A percentile compares a stretch with the other conserved stretches of the same genome.
These are phyloP conservation scores for Lordiphosa clarofinis DNA, from an alignment of 1,140 invertebrate species.

Conservation along the genomic window DNA sequence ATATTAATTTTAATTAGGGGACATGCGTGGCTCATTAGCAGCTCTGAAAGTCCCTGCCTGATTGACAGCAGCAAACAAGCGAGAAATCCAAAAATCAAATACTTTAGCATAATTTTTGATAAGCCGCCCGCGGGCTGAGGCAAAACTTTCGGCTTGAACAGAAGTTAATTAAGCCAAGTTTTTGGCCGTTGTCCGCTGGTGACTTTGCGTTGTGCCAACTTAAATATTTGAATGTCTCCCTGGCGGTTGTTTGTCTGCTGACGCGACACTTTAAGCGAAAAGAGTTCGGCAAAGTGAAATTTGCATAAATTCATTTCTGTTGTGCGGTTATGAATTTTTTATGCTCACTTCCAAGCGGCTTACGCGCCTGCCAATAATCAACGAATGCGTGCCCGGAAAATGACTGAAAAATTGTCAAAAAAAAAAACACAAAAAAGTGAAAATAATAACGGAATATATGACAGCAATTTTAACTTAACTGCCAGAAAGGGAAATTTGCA, in stretches of 20 bases:
- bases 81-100: constrained; percentile 72
- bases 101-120: constrained; percentile 59
- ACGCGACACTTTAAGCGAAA: constrained; percentile 31
- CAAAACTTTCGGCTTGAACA: constrained; percentile 65
- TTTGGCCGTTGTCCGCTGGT: constrained; percentile 44
- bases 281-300: constrained; percentile 68
- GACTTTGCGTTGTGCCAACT: constrained; percentile 57
- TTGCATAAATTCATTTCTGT: constrained; percentile 66
- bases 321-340: constrained; percentile 67
- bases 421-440: constrained; percentile 18
- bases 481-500: constrained; percentile 69
- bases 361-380: constrained; percentile 62
- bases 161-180: constrained; percentile 77
- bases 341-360: constrained; percentile 41
- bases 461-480: constrained; percentile 51
- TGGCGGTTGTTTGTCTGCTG: constrained; percentile 1
- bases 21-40: constrained; percentile 61
- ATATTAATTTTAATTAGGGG: constrained; percentile 18
- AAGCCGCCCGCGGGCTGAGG: constrained; percentile 49
- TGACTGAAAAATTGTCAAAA: background rate
- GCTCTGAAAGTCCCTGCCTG: constrained; percentile 21
- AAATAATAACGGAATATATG: background rate
- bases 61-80: constrained; percentile 41
- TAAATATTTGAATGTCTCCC: constrained; percentile 60
- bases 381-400: constrained; percentile 17